These are phyloP conservation scores for Sebastolobus altivelis DNA, from an alignment of 2,797 vertebrate species.

Conservation along the genomic window DNA sequence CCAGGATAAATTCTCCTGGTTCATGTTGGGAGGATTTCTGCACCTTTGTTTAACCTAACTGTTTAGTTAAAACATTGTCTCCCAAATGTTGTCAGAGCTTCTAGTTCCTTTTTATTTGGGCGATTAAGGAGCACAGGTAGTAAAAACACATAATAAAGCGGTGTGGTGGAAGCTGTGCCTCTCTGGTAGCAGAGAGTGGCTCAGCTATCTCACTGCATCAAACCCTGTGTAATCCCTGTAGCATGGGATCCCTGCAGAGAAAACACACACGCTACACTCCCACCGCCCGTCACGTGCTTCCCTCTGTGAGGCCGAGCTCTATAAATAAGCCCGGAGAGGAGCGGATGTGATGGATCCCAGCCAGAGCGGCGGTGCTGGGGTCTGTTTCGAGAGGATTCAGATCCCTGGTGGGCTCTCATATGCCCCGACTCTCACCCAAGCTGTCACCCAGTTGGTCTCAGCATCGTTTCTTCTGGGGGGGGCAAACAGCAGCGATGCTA, in stretches of 20 bases:
- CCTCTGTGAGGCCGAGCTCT: slow-evolving; percentile 49
- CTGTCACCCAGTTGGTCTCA: slow-evolving; percentile 33
- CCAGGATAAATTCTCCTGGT: not conserved
- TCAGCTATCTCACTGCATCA: slow-evolving; percentile 44
- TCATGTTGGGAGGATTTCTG: not conserved
- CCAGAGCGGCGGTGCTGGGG: slow-evolving; percentile 41
- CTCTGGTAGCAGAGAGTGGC: slow-evolving; percentile 19
- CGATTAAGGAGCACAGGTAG: not conserved
- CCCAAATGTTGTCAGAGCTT: not conserved
- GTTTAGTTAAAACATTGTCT: not conserved
- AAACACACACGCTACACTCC: slow-evolving; percentile 43
- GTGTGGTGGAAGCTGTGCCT: slow-evolving; percentile 18
- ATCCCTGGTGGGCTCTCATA: slow-evolving; percentile 54
- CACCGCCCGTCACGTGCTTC: slow-evolving; percentile 46
- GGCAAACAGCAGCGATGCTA: not conserved
- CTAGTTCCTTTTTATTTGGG: not conserved
- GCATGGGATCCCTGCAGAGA: slow-evolving; percentile 58
- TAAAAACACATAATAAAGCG: not conserved
- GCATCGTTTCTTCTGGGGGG: not conserved
- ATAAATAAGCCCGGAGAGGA: slow-evolving; percentile 68
- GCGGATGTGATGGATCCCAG: slow-evolving; percentile 56
- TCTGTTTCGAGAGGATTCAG: slow-evolving; percentile 17
- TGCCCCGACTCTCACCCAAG: slow-evolving; percentile 31
- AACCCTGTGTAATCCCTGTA: slow-evolving; percentile 58
- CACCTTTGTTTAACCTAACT: not conserved